phyloP scores from a whole-genome alignment of 2,888 invertebrate species.

The Lasioglossum marginatum region DNA sequence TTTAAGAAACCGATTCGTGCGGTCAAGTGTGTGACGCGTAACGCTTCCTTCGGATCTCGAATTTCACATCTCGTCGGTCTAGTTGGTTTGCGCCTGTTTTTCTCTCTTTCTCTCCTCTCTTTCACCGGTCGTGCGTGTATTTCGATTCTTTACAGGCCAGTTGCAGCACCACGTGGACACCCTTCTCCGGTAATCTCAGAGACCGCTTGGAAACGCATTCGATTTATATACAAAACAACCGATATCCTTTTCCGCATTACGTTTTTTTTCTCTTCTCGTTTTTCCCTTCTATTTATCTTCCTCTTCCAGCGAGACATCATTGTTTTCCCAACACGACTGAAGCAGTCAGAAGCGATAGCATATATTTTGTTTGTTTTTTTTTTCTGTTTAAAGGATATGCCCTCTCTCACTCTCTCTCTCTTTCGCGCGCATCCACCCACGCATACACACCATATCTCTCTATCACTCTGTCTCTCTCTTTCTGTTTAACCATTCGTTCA shows the following conservation, averaged over 20 bases:
- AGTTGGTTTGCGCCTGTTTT: constrained; percentile 25
- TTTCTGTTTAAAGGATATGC: constrained; percentile 32
- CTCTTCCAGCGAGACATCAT: constrained; percentile 33
- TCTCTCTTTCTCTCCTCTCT: neutral
- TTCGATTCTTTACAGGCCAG: constrained; percentile 48
- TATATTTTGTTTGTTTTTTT: constrained; percentile 50
- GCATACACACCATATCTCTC: neutral
- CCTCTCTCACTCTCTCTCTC: constrained; percentile 10
- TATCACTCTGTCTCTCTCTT: neutral
- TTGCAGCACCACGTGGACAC: constrained; percentile 54
- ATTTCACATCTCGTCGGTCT: constrained; percentile 24
- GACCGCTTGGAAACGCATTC: constrained; percentile 45
- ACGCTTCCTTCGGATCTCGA: constrained; percentile 36
- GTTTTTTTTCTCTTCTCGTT: constrained; percentile 44
- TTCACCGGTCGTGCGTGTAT: neutral
- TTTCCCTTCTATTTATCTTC: constrained; percentile 42
- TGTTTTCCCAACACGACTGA: constrained; percentile 66
- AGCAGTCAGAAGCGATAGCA: constrained; percentile 70
- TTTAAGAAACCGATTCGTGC: constrained; percentile 55
- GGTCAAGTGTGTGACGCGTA: constrained; percentile 36
- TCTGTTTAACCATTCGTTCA: constrained; percentile 5
- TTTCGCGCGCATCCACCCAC: constrained; percentile 8
- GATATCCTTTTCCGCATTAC: constrained; percentile 53
- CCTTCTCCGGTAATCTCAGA: constrained; percentile 21
- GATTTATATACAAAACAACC: constrained; percentile 45